These are phyloP conservation scores for Hypanus sabinus DNA, from an alignment of 2,113 vertebrate genomes.

Conservation along the genomic window DNA sequence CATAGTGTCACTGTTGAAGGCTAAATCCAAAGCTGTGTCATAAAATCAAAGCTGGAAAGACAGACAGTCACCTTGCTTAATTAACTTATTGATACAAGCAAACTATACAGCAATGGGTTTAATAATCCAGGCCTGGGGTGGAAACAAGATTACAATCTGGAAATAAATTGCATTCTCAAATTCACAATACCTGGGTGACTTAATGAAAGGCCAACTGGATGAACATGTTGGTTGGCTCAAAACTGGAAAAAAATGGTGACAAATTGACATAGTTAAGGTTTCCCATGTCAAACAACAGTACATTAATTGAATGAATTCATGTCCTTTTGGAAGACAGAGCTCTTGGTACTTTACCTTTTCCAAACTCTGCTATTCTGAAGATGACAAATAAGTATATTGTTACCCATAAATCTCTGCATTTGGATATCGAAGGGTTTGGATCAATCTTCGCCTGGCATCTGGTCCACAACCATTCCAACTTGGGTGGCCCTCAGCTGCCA, in stretches of 20 bases:
- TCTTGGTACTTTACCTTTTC: neutral
- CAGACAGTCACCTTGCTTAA: neutral
- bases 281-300: too few relatives aligned
- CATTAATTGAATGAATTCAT: neutral
- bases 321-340: neutral
- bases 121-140: neutral
- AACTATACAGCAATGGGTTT: neutral
- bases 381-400: too few relatives aligned
- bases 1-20: neutral
- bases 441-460: too few relatives aligned
- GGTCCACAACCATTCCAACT: too few relatives aligned
- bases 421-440: too few relatives aligned
- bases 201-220: neutral
- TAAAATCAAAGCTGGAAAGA: neutral
- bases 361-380: neutral
- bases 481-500: too few relatives aligned
- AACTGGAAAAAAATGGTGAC: neutral
- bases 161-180: neutral
- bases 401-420: too few relatives aligned
- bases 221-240: neutral
- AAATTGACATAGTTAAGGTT: neutral
- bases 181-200: neutral
- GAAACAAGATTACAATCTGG: neutral
- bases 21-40: neutral
- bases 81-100: too few relatives aligned